Conservation (phyloP, 2,797 vertebrate species). For the Poeciliopsis paucimaculata region DNA sequence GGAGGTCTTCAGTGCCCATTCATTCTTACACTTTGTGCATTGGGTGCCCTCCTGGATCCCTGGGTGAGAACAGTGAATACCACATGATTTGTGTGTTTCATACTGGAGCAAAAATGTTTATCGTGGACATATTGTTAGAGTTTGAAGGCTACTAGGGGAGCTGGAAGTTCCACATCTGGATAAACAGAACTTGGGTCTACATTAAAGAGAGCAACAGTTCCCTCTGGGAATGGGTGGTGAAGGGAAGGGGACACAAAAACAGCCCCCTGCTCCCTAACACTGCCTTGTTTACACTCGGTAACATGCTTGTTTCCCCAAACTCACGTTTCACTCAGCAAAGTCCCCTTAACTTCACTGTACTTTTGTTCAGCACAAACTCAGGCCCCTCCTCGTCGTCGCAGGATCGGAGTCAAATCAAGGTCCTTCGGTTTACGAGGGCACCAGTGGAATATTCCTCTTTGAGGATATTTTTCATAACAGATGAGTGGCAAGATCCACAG, state of each 20-base stretch:
- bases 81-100: slow-evolving; percentile 21
- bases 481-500: slow-evolving; percentile 57
- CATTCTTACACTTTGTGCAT: slow-evolving; percentile 97
- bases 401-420: slow-evolving; percentile 22
- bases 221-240: slow-evolving; percentile 71
- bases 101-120: slow-evolving; percentile 14
- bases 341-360: slow-evolving; percentile 7
- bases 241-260: slow-evolving; percentile 82
- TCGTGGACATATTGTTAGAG: slow-evolving; percentile 37
- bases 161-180: slow-evolving; percentile 86
- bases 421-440: slow-evolving; percentile 28
- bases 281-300: slow-evolving; percentile 80
- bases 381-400: not conserved
- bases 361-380: not conserved
- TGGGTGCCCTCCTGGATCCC: slow-evolving; percentile 96
- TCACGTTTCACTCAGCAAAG: slow-evolving; percentile 66
- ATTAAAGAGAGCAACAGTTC: slow-evolving; percentile 86
- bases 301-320: slow-evolving; percentile 85
- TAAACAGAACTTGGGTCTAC: slow-evolving; percentile 84
- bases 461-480: slow-evolving; percentile 63
- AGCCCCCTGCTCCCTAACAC: not conserved
- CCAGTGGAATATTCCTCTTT: slow-evolving; percentile 54
- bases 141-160: slow-evolving; percentile 38
- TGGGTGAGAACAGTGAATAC: slow-evolving; percentile 69
- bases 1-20: slow-evolving; percentile 95